Base-by-base conservation (phyloP, 1,140 invertebrate species). In the Odontomachus brunneus region DNA sequence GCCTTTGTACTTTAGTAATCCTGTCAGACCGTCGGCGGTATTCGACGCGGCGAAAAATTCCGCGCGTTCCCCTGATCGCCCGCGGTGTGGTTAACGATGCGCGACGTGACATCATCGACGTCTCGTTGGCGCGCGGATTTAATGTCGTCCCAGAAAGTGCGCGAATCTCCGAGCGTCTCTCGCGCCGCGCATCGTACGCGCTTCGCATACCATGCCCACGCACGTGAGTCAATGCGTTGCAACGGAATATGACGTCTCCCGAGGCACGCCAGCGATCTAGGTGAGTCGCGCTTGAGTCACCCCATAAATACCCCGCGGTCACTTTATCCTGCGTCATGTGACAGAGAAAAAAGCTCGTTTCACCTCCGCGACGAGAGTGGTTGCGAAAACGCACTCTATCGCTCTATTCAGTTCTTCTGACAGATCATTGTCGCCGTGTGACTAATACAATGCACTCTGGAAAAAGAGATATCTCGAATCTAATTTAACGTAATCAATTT, bases 191-290 rank as follows among this genome's bases (percentile, higher is more conserved):
- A 69, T 89, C 87, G 84, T 76, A 88, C 75, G 82, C 72, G 76
- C 65, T 65, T 83, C 63, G 85, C 87, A 90, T 89, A 84, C 83
- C 83, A 22, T 76, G 82, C 89, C 89, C 89, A 90, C 89, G 89
- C 89, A 86, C 80, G 80, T 90, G 89, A 90, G 85, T 90, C 89
- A 90, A 90, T 87, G 69, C 86, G 75, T 74, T 84, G 72, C 84
- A 53, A 72, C 65, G 82, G 65, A 66, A 55, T 55, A 75, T 83
- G 84, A 83, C 80, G 88, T 71, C 87, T 33, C 63, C n/a, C 63
- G 55, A 49, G 33, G 59, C 7, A 59, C 60, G n/a, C 53, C 82
- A 51, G 38, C 33, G 51, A 78, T 81, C 57, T 53, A 53, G 85
- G 75, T 80, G 82, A 88, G 82, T 84, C 67, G 63, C 57, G 14